These are phyloP conservation scores for Zygogramma bicolorata DNA, from an alignment of 2,888 invertebrate genomes.

Conservation along the genomic window DNA sequence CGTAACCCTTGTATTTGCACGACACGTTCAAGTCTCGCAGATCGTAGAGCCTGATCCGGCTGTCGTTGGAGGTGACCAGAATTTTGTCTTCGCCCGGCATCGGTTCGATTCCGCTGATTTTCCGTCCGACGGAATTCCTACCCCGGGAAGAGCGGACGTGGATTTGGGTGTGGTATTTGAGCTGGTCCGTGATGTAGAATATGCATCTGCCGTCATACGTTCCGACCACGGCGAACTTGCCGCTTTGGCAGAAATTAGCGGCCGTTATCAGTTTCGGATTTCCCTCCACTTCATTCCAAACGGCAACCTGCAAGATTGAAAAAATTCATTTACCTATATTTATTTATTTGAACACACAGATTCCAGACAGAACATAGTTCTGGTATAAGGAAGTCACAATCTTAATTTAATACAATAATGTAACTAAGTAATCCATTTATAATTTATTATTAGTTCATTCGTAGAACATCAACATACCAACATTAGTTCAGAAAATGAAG, in stretches of 20 bases:
- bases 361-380: no score
- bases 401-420: no score
- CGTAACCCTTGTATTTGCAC: constrained; percentile 77
- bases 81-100: constrained; percentile 97
- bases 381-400: no score
- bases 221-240: constrained; percentile 97
- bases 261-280: constrained; percentile 95
- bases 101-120: constrained; percentile 97
- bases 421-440: no score
- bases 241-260: constrained; percentile 97
- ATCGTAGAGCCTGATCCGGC: constrained; percentile 95
- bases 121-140: constrained; percentile 92
- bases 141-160: constrained; percentile 96
- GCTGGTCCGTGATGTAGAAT: constrained; percentile 97
- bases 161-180: constrained; percentile 98
- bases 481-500: no score
- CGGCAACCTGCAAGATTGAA: constrained; percentile 76
- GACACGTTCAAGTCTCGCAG: constrained; percentile 92
- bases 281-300: constrained; percentile 98
- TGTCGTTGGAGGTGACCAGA: constrained; percentile 97
- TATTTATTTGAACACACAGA: no score
- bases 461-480: no score
- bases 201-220: constrained; percentile 98
- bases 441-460: no score
- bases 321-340: background rate